phyloP scores from a whole-genome alignment of 2,888 invertebrate species.

The Tenthredo mesomela region DNA sequence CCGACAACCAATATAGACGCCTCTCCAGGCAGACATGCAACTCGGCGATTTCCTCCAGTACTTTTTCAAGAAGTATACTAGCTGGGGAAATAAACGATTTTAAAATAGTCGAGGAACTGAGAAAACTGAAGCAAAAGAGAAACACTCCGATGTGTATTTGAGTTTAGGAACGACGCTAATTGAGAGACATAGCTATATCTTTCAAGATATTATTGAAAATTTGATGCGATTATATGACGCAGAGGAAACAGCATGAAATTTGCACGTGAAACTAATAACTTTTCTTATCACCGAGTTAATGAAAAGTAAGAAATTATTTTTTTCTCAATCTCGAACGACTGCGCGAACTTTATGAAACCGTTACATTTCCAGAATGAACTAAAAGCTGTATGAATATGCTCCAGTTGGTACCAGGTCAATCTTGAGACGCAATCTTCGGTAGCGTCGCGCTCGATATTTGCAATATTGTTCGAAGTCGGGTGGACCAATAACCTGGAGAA shows the following conservation, averaged over 20 bases:
- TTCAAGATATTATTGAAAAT: background rate
- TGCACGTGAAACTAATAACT: background rate
- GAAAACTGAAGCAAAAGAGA: background rate
- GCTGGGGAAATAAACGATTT: background rate
- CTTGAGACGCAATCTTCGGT: conserved; percentile 22
- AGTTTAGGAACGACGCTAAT: background rate
- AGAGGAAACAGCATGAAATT: background rate
- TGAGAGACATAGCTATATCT: background rate
- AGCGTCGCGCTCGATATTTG: conserved; percentile 25
- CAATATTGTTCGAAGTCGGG: conserved; percentile 17
- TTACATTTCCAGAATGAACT: background rate
- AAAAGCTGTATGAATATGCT: conserved; percentile 1
- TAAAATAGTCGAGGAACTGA: conserved; percentile 2
- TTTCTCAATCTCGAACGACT: background rate
- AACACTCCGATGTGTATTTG: background rate
- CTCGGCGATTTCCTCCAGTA: conserved; percentile 45
- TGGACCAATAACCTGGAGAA: conserved; percentile 16
- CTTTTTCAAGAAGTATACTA: conserved; percentile 25
- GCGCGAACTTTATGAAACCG: background rate
- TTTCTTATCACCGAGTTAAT: background rate
- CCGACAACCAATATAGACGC: conserved; percentile 34
- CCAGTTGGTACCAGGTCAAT: conserved; percentile 34
- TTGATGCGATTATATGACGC: background rate
- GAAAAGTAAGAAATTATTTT: background rate
- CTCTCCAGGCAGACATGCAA: conserved; percentile 45